These are phyloP conservation scores for Andrena trimmerana DNA, from an alignment of 2,888 invertebrate species.

Conservation along the genomic window DNA sequence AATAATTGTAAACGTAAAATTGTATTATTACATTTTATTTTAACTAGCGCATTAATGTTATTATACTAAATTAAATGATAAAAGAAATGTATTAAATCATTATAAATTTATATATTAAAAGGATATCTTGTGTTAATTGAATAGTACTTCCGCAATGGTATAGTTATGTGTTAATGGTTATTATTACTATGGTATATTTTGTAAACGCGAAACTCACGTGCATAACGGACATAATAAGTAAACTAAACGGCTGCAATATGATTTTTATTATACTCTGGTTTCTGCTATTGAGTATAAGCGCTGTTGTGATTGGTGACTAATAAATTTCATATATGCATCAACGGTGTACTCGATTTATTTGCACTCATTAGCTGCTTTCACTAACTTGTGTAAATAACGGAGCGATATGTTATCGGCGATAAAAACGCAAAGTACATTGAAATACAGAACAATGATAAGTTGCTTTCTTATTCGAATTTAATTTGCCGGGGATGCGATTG, in stretches of 20 bases:
- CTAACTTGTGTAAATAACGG: slow-evolving; percentile 73
- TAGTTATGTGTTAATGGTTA: slow-evolving; percentile 36
- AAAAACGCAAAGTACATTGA: background rate
- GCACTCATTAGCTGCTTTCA: slow-evolving; percentile 30
- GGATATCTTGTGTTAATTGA: slow-evolving; percentile 64
- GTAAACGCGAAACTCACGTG: slow-evolving; percentile 26
- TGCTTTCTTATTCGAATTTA: too few species aligned
- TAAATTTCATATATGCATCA: slow-evolving; percentile 50
- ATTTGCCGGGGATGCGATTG: too few species aligned
- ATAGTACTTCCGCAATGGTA: slow-evolving; percentile 35
- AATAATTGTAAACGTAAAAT: slow-evolving; percentile 76
- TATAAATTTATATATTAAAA: slow-evolving; percentile 77
- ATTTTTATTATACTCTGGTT: slow-evolving; percentile 37
- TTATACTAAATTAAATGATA: slow-evolving; percentile 75
- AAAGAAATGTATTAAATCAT: slow-evolving; percentile 75
- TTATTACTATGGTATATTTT: slow-evolving; percentile 44
- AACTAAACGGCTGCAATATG: slow-evolving; percentile 14
- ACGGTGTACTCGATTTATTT: slow-evolving; percentile 50
- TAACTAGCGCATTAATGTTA: slow-evolving; percentile 75
- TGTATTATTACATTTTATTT: slow-evolving; percentile 78
- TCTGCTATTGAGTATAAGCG: slow-evolving; percentile 24
- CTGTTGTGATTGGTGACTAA: slow-evolving; percentile 38
- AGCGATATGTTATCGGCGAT: slow-evolving; percentile 23
- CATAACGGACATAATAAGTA: slow-evolving; percentile 1
- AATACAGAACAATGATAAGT: background rate